Percentiles rank a stretch among this genome's conserved stretches.
Evolutionary conservation across 2,113 vertebrate genomes (phyloP).

Genomic region (Sisor rabdophorus): DNA sequence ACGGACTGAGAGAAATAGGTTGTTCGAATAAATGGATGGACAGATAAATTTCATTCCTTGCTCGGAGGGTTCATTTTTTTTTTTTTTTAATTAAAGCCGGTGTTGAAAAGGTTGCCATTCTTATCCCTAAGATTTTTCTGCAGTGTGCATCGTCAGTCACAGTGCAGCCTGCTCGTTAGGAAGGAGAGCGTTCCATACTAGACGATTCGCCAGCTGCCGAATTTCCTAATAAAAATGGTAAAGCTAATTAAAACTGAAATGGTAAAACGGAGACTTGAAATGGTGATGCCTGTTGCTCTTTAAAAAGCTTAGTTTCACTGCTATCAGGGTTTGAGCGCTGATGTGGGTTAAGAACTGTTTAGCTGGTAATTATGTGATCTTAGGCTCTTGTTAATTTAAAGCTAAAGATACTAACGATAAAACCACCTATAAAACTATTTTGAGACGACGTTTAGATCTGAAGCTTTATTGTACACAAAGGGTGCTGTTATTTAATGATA

Average conservation of each 20-base stretch:
- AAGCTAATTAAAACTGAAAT: slow-evolving; percentile 45
- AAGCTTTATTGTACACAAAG: neutral
- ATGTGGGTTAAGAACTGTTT: neutral
- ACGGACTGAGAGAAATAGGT: no score
- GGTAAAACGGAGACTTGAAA: neutral
- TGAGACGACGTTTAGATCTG: neutral
- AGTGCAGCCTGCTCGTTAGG: slow-evolving; percentile 41
- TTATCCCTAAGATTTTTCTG: slow-evolving; percentile 44
- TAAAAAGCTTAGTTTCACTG: neutral
- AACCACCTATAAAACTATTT: neutral
- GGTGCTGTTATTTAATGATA: neutral
- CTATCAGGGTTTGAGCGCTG: neutral
- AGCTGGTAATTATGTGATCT: neutral
- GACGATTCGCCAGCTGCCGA: slow-evolving; percentile 42
- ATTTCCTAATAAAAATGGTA: slow-evolving; percentile 41
- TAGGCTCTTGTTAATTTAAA: neutral
- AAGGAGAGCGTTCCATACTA: slow-evolving; percentile 26
- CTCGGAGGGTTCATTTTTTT: slow-evolving; percentile 2
- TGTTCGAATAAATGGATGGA: no score
- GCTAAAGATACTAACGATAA: neutral
- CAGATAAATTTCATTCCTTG: neutral
- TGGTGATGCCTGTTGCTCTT: neutral
- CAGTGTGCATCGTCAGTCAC: slow-evolving; percentile 34
- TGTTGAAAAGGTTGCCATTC: slow-evolving; percentile 29
- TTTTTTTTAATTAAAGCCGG: slow-evolving; percentile 7